Conservation (phyloP, 2,888 invertebrate species). For the Allolobophora icterica region DNA sequence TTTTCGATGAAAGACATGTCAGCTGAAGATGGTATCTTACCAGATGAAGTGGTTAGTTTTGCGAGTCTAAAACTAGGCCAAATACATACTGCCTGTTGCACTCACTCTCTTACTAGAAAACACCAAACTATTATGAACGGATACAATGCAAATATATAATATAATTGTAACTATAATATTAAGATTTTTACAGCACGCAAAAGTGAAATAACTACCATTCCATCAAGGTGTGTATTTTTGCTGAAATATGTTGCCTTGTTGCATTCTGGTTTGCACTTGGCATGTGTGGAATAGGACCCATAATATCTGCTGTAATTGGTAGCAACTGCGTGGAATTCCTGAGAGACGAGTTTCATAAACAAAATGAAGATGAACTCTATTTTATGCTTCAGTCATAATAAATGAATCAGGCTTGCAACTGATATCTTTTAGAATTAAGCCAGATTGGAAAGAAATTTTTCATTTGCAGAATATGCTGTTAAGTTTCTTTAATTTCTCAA, state of each 20-base stretch:
- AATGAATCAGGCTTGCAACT: too few species aligned
- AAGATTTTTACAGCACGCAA: too few species aligned
- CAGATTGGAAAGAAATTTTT: neutral
- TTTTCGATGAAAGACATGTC: neutral
- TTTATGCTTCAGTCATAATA: too few species aligned
- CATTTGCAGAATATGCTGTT: neutral
- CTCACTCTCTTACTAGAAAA: neutral
- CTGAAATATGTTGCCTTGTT: neutral
- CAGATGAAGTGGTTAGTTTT: conserved; percentile 25
- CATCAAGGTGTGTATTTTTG: neutral
- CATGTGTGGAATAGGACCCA: neutral
- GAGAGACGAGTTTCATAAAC: too few species aligned
- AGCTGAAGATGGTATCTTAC: neutral
- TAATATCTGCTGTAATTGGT: neutral
- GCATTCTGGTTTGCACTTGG: neutral
- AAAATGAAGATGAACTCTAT: too few species aligned
- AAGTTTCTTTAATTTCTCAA: neutral
- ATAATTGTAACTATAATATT: neutral
- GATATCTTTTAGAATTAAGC: neutral
- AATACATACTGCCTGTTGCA: neutral
- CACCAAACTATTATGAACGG: conserved; percentile 14
- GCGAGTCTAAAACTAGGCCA: neutral
- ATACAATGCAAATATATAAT: neutral
- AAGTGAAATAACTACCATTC: neutral
- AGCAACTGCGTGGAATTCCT: neutral